These are phyloP conservation scores for Percina caprodes DNA, from an alignment of 2,113 vertebrate genomes.

Conservation along the genomic window DNA sequence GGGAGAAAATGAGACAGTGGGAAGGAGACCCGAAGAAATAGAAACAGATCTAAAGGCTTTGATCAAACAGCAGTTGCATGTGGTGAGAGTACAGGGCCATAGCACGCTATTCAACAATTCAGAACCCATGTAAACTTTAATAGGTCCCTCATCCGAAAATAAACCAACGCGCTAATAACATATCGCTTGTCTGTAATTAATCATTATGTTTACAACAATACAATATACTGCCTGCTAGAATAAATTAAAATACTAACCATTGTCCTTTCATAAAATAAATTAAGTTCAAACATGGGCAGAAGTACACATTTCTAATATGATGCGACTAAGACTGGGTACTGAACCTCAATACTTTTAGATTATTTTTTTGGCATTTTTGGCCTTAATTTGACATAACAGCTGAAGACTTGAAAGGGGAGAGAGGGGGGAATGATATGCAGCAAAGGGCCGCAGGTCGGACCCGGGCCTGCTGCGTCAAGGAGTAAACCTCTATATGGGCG, in stretches of 20 bases:
- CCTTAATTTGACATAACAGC: too few relatives aligned
- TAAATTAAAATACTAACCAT: slow-evolving; percentile 17
- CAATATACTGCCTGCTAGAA: slow-evolving; percentile 15
- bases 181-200: slow-evolving; percentile 38
- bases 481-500: too few relatives aligned
- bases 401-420: too few relatives aligned
- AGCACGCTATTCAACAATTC: slow-evolving; percentile 64
- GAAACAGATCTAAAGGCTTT: slow-evolving; percentile 73
- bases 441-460: too few relatives aligned
- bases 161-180: slow-evolving; percentile 58
- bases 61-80: slow-evolving; percentile 70
- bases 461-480: too few relatives aligned
- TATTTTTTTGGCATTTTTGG: too few relatives aligned
- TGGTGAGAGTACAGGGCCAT: slow-evolving; percentile 45
- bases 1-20: slow-evolving; percentile 34
- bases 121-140: slow-evolving; percentile 65
- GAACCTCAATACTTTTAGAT: background rate
- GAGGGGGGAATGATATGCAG: too few relatives aligned
- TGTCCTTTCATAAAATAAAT: slow-evolving; percentile 10
- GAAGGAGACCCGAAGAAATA: slow-evolving; percentile 51
- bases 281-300: background rate
- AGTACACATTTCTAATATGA: slow-evolving; percentile 4
- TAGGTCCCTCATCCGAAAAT: slow-evolving; percentile 56
- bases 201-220: slow-evolving; percentile 25
- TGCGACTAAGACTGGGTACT: background rate